Evolutionary conservation across 1,140 invertebrate genomes (phyloP).

Genomic region (Atopsyche davidsoni): DNA sequence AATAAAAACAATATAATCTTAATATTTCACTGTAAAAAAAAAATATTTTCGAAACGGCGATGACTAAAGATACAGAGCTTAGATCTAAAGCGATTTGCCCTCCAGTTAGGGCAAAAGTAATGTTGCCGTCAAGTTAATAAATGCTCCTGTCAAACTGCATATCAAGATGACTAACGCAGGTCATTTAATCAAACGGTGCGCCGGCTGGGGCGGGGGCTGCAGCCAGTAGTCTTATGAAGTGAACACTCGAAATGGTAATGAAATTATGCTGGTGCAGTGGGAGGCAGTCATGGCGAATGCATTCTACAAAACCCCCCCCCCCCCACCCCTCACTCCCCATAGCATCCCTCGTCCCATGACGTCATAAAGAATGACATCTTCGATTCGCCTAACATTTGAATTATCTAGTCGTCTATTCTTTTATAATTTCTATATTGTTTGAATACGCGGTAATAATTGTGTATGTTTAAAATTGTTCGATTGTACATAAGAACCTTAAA

Average conservation of each 20-base stretch:
- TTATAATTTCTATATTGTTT: too few relatives aligned
- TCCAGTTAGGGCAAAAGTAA: slow-evolving; percentile 15
- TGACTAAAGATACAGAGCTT: not conserved
- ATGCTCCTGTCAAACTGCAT: slow-evolving; percentile 23
- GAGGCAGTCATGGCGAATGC: slow-evolving; percentile 17
- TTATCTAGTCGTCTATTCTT: too few relatives aligned
- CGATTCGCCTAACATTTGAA: too few relatives aligned
- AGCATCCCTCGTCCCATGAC: too few relatives aligned
- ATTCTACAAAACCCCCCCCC: too few relatives aligned
- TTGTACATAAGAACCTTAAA: too few relatives aligned
- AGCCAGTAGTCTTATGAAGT: slow-evolving; percentile 1
- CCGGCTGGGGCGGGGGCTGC: not conserved
- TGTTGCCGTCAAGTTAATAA: slow-evolving; percentile 22
- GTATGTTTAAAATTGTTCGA: too few relatives aligned
- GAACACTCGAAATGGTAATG: slow-evolving; percentile 22
- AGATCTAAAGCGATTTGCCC: slow-evolving; percentile 8
- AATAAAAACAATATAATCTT: too few relatives aligned
- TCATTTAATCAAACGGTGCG: slow-evolving; percentile 23
- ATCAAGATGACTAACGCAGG: slow-evolving; percentile 26
- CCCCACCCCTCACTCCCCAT: too few relatives aligned
- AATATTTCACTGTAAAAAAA: too few relatives aligned
- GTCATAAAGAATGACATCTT: too few relatives aligned
- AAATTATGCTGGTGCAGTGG: slow-evolving; percentile 19
- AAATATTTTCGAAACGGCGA: not conserved
- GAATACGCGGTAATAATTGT: too few relatives aligned